phyloP scores from a whole-genome alignment of 2,113 vertebrate species.

The human region GRCh38 chr2:106101501-106102000 shows the following conservation, averaged over 20 bases:
- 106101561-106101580: not conserved
- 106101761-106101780: conserved; percentile 31
- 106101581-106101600: not conserved
- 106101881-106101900: not conserved
- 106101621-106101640: not conserved
- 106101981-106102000: conserved; percentile 24
- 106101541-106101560: not conserved
- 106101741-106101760: not conserved
- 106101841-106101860: conserved; percentile 72
- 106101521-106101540: not conserved
- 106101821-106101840: conserved; percentile 74
- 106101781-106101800: conserved; percentile 63
- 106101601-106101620: conserved; percentile 37
- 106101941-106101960: not conserved
- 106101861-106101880: conserved; percentile 61
- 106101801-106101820: conserved; percentile 59
- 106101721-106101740: not conserved
- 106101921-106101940: not conserved
- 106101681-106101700: not conserved
- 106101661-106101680: not conserved
- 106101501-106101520: not conserved
- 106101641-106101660: not conserved
- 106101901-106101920: not conserved
- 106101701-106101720: not conserved
- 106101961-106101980: not conserved